Conservation (phyloP, 2,113 vertebrate genomes). For the Amphiprion ocellaris region DNA sequence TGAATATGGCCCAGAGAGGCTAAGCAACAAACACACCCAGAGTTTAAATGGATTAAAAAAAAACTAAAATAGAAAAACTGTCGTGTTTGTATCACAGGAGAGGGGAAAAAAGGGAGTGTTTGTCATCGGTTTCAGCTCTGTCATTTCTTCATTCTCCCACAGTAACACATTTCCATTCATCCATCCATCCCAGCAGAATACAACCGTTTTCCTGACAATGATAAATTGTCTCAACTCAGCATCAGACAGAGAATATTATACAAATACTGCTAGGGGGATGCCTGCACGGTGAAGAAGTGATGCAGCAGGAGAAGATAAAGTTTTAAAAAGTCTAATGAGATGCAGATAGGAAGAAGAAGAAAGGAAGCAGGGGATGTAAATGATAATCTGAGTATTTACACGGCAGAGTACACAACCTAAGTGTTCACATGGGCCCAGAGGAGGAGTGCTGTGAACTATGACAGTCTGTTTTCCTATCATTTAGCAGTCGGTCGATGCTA, state of each 20-base stretch:
- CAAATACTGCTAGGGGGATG: slow-evolving; percentile 13
- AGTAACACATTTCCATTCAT: slow-evolving; percentile 41
- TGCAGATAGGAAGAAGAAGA: neutral
- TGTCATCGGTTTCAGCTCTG: slow-evolving; percentile 37
- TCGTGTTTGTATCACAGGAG: slow-evolving; percentile 79
- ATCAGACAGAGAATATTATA: slow-evolving; percentile 32
- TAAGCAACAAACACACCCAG: slow-evolving; percentile 84
- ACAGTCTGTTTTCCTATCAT: slow-evolving; percentile 42
- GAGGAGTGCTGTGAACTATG: slow-evolving; percentile 17
- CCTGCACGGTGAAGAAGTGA: slow-evolving; percentile 2
- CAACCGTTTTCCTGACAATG: slow-evolving; percentile 25
- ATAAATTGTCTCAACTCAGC: slow-evolving; percentile 50
- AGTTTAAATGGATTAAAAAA: slow-evolving; percentile 73
- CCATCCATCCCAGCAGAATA: slow-evolving; percentile 49
- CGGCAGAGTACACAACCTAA: neutral
- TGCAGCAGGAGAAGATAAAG: neutral
- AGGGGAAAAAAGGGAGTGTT: slow-evolving; percentile 38
- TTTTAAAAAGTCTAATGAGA: slow-evolving; percentile 2
- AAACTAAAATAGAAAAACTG: slow-evolving; percentile 59
- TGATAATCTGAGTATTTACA: neutral
- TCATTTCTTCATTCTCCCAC: slow-evolving; percentile 31
- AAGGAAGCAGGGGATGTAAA: slow-evolving; percentile 1
- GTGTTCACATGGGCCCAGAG: neutral
- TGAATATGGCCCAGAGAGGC: slow-evolving; percentile 76
- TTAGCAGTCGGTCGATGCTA: slow-evolving; percentile 42